Evolutionary conservation across 2,797 vertebrate genomes (phyloP), one percentile per base, ranked within the genome.

Genomic region (Sandelia bainsii): DNA sequence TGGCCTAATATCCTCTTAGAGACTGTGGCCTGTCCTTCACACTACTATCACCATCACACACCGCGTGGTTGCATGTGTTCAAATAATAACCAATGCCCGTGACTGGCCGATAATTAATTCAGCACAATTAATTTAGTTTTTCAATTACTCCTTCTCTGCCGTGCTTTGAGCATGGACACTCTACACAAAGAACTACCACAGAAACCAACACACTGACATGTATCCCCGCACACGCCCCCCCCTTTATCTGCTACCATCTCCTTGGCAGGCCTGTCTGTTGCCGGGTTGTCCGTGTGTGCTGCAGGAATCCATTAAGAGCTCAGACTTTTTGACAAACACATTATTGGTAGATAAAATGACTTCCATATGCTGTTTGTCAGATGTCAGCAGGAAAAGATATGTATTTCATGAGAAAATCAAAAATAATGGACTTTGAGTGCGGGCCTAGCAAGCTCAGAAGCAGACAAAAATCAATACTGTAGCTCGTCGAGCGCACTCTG

Each of bases 351-450:
- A 96, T 96, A 94, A 95, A 96, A 95, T 87, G 86, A 93, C 94
- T 94, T 95, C 90, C 94, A 96, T 93, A 95, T 95, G 94, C 84
- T 96, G 95, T 96, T 96, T 97, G 94, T 95, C 95, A 96, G 95
- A 95, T 96, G 93, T 95, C 95, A 95, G 93, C 72, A 84, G 89
- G 82, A 87, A 93, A 82, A 95, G 94, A 96, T 92, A 94, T 92
- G 93, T 91, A 95, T 96, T 96, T 96, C 94, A 95, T 90, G 94
- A 93, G 89, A 94, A 96, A 96, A 96, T 95, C 91, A 93, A 95
- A 95, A 96, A 95, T 94, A 95, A 96, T 94, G 93, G 94, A 96
- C 92, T 92, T 89, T 92, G 94, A 96, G 96, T 94, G 92, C 79
- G 72, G 85, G 77, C 81, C 79, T 82, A 83, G 92, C 86, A 49